Percentiles rank a stretch among this genome's conserved stretches.
These are phyloP conservation scores for Vombatus ursinus DNA, from an alignment of 2,113 vertebrate genomes.

Conservation along the genomic window DNA sequence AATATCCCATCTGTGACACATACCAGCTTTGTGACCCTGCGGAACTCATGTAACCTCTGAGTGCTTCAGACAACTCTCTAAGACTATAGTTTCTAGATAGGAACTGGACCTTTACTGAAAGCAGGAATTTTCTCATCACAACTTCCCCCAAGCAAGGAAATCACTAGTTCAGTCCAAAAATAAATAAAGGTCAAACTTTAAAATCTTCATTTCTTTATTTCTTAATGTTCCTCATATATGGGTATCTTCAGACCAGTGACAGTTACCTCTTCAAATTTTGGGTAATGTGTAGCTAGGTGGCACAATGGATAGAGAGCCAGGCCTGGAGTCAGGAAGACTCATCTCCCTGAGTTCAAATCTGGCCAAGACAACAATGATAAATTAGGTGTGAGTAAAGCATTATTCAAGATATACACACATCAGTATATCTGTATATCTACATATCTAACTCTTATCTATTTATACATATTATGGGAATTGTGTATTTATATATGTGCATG, in stretches of 20 bases:
- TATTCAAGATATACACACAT: neutral
- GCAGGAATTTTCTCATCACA: neutral
- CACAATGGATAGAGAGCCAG: too few species aligned
- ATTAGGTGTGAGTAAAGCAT: too few species aligned
- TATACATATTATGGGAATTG: too few species aligned
- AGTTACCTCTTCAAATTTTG: neutral
- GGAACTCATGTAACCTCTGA: neutral
- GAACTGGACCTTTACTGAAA: neutral
- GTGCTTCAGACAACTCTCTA: neutral
- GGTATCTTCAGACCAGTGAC: too few species aligned
- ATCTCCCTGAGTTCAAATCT: too few species aligned
- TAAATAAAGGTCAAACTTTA: neutral
- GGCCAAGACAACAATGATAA: too few species aligned
- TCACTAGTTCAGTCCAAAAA: neutral
- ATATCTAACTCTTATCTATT: neutral
- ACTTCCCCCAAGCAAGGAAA: too few species aligned
- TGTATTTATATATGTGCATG: neutral
- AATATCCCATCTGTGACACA: neutral
- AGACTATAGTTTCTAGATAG: neutral
- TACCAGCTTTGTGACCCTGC: neutral
- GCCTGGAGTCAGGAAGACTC: too few species aligned
- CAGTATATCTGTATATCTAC: neutral
- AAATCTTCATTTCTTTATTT: neutral
- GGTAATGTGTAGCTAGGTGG: neutral
- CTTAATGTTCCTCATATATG: neutral